These are phyloP conservation scores for Bradysia coprophila DNA, from an alignment of 1,140 invertebrate genomes.

Conservation along the genomic window DNA sequence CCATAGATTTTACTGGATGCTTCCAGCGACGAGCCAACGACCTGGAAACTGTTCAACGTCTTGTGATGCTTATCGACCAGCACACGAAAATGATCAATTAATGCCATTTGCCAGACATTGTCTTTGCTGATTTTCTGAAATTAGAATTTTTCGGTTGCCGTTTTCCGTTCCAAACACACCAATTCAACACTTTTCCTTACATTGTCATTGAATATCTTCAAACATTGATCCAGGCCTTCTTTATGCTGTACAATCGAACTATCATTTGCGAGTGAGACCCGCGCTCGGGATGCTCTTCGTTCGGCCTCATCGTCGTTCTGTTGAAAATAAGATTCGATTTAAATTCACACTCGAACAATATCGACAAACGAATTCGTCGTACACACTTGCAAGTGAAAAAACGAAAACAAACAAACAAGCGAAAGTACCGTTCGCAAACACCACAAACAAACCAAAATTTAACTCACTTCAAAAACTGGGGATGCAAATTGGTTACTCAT, in stretches of 20 bases:
- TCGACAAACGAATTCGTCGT: too few species aligned
- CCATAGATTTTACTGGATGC: slow-evolving; percentile 60
- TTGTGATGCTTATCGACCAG: slow-evolving; percentile 40
- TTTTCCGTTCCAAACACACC: neutral
- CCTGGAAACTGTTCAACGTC: slow-evolving; percentile 41
- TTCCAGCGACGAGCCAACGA: slow-evolving; percentile 50
- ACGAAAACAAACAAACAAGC: too few species aligned
- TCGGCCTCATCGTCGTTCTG: slow-evolving; percentile 22
- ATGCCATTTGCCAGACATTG: slow-evolving; percentile 52
- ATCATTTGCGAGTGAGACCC: neutral
- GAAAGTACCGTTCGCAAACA: too few species aligned
- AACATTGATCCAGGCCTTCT: slow-evolving; percentile 15
- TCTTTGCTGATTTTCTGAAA: slow-evolving; percentile 44
- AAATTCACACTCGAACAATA: too few species aligned
- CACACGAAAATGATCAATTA: slow-evolving; percentile 52
- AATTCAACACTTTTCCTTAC: neutral
- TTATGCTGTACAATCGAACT: slow-evolving; percentile 14
- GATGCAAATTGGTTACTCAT: too few species aligned
- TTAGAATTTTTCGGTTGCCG: too few species aligned
- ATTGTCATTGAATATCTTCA: slow-evolving; percentile 20
- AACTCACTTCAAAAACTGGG: too few species aligned
- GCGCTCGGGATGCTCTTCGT: slow-evolving; percentile 13
- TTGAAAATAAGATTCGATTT: too few species aligned
- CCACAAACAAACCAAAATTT: too few species aligned
- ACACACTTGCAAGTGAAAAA: too few species aligned